Evolutionary conservation across 2,113 vertebrate species (phyloP), one percentile per base, ranked within the genome.

Genomic region (Sitta europaea): DNA sequence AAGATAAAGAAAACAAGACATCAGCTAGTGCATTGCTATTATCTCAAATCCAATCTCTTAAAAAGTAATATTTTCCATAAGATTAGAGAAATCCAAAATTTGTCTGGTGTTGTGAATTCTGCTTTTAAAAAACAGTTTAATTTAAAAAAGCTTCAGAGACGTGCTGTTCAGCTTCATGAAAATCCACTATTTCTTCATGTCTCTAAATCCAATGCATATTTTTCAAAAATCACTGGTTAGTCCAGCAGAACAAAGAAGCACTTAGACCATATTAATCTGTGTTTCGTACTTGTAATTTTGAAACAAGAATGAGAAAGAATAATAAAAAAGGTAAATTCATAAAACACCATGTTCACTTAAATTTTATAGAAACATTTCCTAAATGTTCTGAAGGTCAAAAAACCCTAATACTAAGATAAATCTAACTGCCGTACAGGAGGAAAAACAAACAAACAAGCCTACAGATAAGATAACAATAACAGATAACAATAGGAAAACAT

Each of bases 341-440:
- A 61, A 87, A 78, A 11, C 2, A 36, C 4, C 27, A 33, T 47
- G 8, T 1, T 43, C 53, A 29, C 16, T 72, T 70, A 6, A 31
- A 48, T 61, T 73, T 91, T 84, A 57, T 1, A 43, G 23, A 82
- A 81, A 53, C 0, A 35, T 62, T 42, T 43, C 17, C 25, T 67
- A 58, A 83, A 27, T 0, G 4, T 76, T 42, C 29, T 57, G 31
- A 61, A 53, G 14, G 27, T 53, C 12, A 73, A 86, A 78, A 18
- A 1, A 1, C 0, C 1, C 2, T 29, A 55, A n/a, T 8, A 55
- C 11, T 59, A 3, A 58, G 93, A 42, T 51, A 62, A 66, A 83
- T 50, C 3, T 65, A 47, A 33, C 9, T 33, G 2, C 9, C 83
- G 5, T 36, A 57, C n/a, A 82, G 35, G 6, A 43, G 35, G 6